Evolutionary conservation across 1,140 invertebrate genomes (phyloP), one percentile per base, ranked within the genome.

Genomic region (Sminthurides bifidus): DNA sequence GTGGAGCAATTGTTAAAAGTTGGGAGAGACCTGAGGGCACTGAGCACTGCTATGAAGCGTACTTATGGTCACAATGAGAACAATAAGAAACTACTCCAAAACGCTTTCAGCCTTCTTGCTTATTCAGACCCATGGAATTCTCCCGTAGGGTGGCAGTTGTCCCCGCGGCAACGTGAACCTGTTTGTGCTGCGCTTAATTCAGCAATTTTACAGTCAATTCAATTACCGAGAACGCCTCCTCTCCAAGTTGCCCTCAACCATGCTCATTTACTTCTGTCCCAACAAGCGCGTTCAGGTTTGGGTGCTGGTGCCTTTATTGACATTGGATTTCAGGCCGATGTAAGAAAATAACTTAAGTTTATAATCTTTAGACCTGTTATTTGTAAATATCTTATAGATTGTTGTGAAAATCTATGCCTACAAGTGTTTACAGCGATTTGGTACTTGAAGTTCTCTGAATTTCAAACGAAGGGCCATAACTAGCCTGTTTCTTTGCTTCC

Each of bases 91-190:
- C 92, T 95, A 83, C 75, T 96, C 33, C 83, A 88, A 77, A 87
- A 97, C 75, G 93, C 92, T 66, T 97, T 97, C 76, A 96, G 92
- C 77, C 79, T 98, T 66, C 76, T 98, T 66, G 93, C 94, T 14
- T 98, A 97, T 75, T 87, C 90, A 64, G 94, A 97, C 77, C 94
- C 94, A 8, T 96, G 91, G 90, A 83, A 81, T 66, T 94, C 91
- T 73, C 92, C 92, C 23, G 83, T 97, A 44, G 91, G 92, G 24
- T 92, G 87, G 83, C 91, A 96, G 70, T 75, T 97, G 62, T 84
- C 94, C 72, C 85, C 92, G 12, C 78, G 85, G 58, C 85, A 94
- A 68, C 79, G 93, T 67, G 93, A 97, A 76, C 82, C 84, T 41
- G 87, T 96, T 56, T 95, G 90, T 78, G 85, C 88, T 66, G 84